Percentiles rank a stretch among this genome's conserved stretches.
These are phyloP conservation scores for Rambutsinella grinnellia DNA, from an alignment of 2,888 invertebrate genomes.

Conservation along the genomic window DNA sequence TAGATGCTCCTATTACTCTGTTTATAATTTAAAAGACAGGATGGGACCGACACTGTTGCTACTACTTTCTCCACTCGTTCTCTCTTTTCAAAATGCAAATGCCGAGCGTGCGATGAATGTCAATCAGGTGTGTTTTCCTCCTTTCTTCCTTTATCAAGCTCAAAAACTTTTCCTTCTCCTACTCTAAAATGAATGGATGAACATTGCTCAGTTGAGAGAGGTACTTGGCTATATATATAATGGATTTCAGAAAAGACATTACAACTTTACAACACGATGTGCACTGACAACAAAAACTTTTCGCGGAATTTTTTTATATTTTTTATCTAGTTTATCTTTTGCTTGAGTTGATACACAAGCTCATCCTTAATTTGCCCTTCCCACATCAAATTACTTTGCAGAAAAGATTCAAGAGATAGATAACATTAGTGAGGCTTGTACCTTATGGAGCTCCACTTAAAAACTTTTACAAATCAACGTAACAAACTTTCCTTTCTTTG, in stretches of 20 bases:
- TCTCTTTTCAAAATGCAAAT: slow-evolving; percentile 38
- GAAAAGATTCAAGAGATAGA: slow-evolving; percentile 12
- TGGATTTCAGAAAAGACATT: no score
- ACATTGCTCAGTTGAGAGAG: slow-evolving; percentile 1
- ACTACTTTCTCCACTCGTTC: slow-evolving; percentile 11
- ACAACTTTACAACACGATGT: no score
- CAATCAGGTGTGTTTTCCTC: slow-evolving; percentile 39
- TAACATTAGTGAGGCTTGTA: no score
- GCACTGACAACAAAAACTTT: no score
- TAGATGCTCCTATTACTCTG: no score
- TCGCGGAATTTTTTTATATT: no score
- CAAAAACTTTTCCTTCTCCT: not conserved
- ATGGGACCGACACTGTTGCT: slow-evolving; percentile 45
- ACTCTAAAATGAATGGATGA: slow-evolving; percentile 13
- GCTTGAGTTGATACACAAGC: not conserved
- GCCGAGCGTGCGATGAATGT: slow-evolving; percentile 50
- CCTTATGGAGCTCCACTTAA: no score
- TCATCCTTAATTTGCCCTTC: not conserved
- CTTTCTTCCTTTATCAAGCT: slow-evolving; percentile 6
- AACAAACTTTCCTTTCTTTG: no score
- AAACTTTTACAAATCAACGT: no score
- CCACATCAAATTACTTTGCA: slow-evolving; percentile 2
- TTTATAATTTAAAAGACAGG: slow-evolving; percentile 26
- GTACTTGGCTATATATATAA: not conserved
- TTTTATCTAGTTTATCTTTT: not conserved